Evolutionary conservation across 2,888 invertebrate genomes (phyloP), one percentile per base, ranked within the genome.

Genomic region (Selenia dentaria): DNA sequence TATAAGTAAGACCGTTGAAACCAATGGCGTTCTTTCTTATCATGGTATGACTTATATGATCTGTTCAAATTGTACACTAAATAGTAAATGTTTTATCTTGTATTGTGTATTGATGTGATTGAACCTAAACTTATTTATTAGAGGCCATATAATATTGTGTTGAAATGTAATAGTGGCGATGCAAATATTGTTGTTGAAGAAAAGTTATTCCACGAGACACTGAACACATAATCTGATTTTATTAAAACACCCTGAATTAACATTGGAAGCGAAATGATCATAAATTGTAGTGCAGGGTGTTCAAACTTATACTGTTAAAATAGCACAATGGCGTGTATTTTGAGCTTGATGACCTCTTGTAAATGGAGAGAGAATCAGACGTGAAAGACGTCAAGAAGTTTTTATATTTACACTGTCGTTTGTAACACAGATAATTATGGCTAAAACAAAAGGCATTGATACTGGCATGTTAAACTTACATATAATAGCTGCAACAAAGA

Each of bases 51-150:
- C n/a, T n/a, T n/a, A 31, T 26, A 70, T 79, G 74, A n/a, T 82
- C 73, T 79, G 77, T 80, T 79, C 77, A 67, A 66, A 73, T 71
- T 78, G 65, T 83, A 83, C 77, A 79, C 73, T 67, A 36, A 48
- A 78, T 85, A 83, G 74, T 85, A 72, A 80, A 84, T 83, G 82
- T 87, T 82, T 81, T 79, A 77, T 76, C 79, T 78, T 77, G 79
- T 87, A 79, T 77, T 79, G 84, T 85, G 83, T 86, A 82, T 82
- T 72, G 72, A 78, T 81, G 81, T 84, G 80, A 75, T n/a, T n/a
- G n/a, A n/a, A 64, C 69, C 61, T 71, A 64, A 70, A 67, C 67
- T 47, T 44, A 67, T 67, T 62, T 57, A 62, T 58, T 67, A 64
- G 55, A 59, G 57, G 54, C 51, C 51, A 51, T 50, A 52, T 34